These are phyloP conservation scores for Habropoda laboriosa DNA, from an alignment of 1,140 invertebrate species.

Conservation along the genomic window DNA sequence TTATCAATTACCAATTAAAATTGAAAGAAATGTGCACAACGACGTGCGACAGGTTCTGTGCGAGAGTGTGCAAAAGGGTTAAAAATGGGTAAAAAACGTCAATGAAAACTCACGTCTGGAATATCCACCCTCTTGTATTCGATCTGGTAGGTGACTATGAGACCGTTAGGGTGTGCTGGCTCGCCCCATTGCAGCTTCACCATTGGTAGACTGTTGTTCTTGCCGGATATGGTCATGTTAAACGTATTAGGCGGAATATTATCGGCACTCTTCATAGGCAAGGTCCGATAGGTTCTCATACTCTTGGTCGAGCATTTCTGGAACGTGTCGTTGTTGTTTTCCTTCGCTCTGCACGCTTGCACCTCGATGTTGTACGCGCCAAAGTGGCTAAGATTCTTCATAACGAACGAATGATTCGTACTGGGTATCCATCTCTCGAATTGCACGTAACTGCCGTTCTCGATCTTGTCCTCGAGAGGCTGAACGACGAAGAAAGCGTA, in stretches of 20 bases:
- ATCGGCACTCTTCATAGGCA: conserved; percentile 82
- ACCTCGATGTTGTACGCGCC: conserved; percentile 87
- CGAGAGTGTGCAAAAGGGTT: no score
- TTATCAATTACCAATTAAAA: no score
- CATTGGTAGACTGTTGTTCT: conserved; percentile 77
- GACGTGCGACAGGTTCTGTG: no score
- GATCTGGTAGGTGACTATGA: conserved; percentile 92
- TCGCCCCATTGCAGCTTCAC: conserved; percentile 89
- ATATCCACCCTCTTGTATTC: conserved; percentile 86
- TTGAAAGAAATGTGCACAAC: no score
- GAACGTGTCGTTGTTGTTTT: conserved; percentile 75
- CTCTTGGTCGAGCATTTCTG: conserved; percentile 78
- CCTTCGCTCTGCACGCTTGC: conserved; percentile 86
- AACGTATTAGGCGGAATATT: conserved; percentile 81
- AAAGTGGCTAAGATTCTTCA: conserved; percentile 87
- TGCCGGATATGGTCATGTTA: conserved; percentile 73
- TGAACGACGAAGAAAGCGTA: not conserved
- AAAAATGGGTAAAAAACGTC: no score
- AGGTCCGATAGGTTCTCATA: conserved; percentile 80
- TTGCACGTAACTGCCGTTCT: conserved; percentile 57
- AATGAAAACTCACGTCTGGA: conserved; percentile 81
- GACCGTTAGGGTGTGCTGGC: conserved; percentile 92
- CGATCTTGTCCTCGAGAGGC: not conserved
- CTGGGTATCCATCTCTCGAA: conserved; percentile 72
- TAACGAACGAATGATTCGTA: conserved; percentile 78